A percentile compares a stretch with the other conserved stretches of the same genome.
These are phyloP conservation scores for Ciona savignyi DNA, from an alignment of 23 tunicate genomes.

Conservation along the genomic window DNA sequence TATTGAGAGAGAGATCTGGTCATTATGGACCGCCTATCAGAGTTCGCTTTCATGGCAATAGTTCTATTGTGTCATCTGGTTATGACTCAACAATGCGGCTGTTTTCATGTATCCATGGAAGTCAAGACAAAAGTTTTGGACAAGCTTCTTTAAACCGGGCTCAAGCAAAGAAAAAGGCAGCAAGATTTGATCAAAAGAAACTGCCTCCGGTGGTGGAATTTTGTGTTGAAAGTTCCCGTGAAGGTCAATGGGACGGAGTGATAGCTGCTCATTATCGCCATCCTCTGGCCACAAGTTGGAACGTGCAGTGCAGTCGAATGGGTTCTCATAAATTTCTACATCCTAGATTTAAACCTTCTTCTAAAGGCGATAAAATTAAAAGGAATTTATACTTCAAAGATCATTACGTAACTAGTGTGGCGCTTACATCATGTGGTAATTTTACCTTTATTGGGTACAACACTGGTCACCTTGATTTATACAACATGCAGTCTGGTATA, in stretches of 20 bases:
- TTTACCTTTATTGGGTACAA: conserved; percentile 72
- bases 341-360: conserved; percentile 5
- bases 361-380: neutral
- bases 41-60: conserved; percentile 52
- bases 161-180: conserved; percentile 15
- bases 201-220: conserved; percentile 81
- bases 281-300: conserved; percentile 92
- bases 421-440: conserved; percentile 78
- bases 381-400: neutral
- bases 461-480: conserved; percentile 55
- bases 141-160: conserved; percentile 48
- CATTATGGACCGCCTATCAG: conserved; percentile 51
- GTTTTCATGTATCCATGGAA: conserved; percentile 53
- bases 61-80: conserved; percentile 57
- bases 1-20: conserved; percentile 56
- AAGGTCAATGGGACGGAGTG: conserved; percentile 90
- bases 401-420: conserved; percentile 34
- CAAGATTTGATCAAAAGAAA: conserved; percentile 37
- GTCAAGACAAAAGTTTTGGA: conserved; percentile 48
- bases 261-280: conserved; percentile 76
- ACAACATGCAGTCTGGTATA: conserved; percentile 86
- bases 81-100: conserved; percentile 63
- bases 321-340: conserved; percentile 70
- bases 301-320: conserved; percentile 38
- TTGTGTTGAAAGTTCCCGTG: conserved; percentile 50